Percentiles rank a stretch among this genome's conserved stretches.
These are phyloP conservation scores for Spicauda simplicius DNA, from an alignment of 2,888 invertebrate genomes.

Conservation along the genomic window DNA sequence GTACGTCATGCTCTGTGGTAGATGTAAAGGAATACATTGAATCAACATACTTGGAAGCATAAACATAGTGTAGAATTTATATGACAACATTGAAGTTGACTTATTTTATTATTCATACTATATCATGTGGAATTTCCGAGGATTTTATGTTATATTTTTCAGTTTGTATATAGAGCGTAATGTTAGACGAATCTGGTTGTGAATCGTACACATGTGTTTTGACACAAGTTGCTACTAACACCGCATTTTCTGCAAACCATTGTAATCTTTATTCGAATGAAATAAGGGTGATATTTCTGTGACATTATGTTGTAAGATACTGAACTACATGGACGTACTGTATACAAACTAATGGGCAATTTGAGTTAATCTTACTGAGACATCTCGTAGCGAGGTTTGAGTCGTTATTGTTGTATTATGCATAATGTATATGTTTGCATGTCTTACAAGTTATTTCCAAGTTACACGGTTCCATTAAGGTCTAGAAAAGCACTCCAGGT, in stretches of 20 bases:
- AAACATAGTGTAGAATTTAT: neutral
- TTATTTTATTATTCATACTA: conserved; percentile 15
- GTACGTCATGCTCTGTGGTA: conserved; percentile 8
- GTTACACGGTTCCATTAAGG: neutral
- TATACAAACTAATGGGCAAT: conserved; percentile 61
- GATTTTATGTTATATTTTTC: conserved; percentile 19
- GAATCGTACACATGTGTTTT: neutral
- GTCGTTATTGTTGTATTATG: conserved; percentile 59
- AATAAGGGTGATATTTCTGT: conserved; percentile 36
- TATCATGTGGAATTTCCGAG: conserved; percentile 23
- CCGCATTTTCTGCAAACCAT: neutral
- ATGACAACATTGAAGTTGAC: neutral
- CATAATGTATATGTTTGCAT: conserved; percentile 39
- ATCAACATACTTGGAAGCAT: neutral
- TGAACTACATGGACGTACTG: conserved; percentile 33
- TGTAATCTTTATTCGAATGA: neutral
- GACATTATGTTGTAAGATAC: conserved; percentile 24
- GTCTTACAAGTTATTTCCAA: conserved; percentile 3
- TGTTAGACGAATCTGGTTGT: neutral
- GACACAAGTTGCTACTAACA: neutral
- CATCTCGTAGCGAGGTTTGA: conserved; percentile 53
- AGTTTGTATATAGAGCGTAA: neutral
- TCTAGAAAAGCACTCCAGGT: neutral
- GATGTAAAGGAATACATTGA: neutral
- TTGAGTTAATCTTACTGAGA: conserved; percentile 63